Evolutionary conservation across 2,113 vertebrate genomes (phyloP).

Genomic region (Scopus umbretta): DNA sequence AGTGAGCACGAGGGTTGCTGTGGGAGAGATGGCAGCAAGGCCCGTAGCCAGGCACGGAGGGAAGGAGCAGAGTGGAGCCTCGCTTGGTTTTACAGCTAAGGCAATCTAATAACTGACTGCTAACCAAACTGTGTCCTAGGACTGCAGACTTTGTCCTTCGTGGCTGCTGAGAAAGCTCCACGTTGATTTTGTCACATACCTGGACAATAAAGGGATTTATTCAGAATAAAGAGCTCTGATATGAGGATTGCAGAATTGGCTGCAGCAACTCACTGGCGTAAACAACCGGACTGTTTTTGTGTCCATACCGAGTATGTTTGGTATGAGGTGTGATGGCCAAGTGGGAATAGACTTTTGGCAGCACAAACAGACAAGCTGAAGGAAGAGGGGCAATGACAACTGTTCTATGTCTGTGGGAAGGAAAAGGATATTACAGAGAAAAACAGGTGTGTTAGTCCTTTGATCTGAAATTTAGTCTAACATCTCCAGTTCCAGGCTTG

Average conservation of each 20-base stretch:
- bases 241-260: not conserved
- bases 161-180: not conserved
- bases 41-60: not conserved
- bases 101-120: not conserved
- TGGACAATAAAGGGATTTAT: not conserved
- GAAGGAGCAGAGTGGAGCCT: not conserved
- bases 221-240: not conserved
- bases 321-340: not conserved
- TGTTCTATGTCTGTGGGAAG: not conserved
- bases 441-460: not conserved
- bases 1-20: fast-evolving
- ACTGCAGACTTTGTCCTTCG: not conserved
- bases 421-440: not conserved
- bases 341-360: not conserved
- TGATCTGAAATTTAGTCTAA: not conserved
- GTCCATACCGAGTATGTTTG: not conserved
- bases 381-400: not conserved
- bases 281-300: not conserved
- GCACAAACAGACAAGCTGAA: not conserved
- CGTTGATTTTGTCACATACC: not conserved
- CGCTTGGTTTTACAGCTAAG: not conserved
- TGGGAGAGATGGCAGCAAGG: not conserved
- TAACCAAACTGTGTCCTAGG: not conserved
- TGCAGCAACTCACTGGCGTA: not conserved
- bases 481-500: not conserved